Conservation (phyloP, 2,797 vertebrate genomes). For the Danio aesculapii region DNA sequence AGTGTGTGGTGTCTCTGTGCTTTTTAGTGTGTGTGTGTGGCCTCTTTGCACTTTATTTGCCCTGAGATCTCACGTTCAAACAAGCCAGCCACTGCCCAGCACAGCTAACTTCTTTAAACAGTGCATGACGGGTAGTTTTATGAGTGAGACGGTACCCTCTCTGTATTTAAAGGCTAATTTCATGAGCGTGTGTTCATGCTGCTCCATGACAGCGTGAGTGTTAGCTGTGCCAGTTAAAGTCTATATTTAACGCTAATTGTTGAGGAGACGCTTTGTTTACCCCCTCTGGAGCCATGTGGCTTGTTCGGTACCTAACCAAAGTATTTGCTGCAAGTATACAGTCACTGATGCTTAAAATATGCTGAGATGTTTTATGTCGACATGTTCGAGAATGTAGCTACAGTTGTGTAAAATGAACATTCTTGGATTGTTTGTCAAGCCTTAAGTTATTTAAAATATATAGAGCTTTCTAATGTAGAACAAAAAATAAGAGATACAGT, state of each 20-base stretch:
- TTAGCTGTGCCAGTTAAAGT: constrained; percentile 36
- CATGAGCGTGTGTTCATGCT: constrained; percentile 42
- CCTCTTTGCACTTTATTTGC: constrained; percentile 46
- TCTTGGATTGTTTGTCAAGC: not conserved
- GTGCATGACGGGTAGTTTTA: constrained; percentile 48
- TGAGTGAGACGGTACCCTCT: constrained; percentile 36
- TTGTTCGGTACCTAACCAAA: constrained; percentile 57
- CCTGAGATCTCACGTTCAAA: constrained; percentile 50
- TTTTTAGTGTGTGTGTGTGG: constrained; percentile 48
- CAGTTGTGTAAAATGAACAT: not conserved
- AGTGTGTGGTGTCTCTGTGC: constrained; percentile 35
- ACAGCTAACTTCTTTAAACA: constrained; percentile 42
- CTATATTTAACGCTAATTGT: constrained; percentile 71
- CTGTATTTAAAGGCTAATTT: constrained; percentile 60
- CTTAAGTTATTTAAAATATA: not conserved
- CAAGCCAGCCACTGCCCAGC: constrained; percentile 48
- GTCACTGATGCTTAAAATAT: constrained; percentile 48
- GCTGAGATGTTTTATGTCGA: constrained; percentile 26
- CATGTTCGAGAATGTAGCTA: not conserved
- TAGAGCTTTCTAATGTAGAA: not conserved
- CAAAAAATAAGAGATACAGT: not conserved
- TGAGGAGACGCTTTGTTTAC: constrained; percentile 68
- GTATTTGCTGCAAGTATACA: constrained; percentile 40
- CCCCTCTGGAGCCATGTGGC: constrained; percentile 63
- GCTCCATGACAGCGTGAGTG: constrained; percentile 18